Evolutionary conservation across 2,797 vertebrate genomes (phyloP).

Genomic region (Channa striata): DNA sequence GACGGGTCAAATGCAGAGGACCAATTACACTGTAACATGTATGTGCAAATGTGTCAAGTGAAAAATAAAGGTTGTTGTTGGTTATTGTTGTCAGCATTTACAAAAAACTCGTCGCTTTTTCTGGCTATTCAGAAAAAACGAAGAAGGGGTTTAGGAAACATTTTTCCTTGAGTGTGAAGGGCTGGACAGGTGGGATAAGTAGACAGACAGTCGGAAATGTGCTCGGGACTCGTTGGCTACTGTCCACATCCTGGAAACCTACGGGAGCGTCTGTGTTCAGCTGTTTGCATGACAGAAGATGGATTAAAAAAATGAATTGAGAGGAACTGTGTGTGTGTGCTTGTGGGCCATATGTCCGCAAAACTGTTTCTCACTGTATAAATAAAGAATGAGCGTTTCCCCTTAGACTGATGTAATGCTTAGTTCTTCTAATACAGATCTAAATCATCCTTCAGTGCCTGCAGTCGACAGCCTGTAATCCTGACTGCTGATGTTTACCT

Average conservation of each 20-base stretch:
- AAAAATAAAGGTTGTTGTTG: too few species aligned
- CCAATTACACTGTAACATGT: too few species aligned
- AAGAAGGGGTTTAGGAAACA: conserved; percentile 13
- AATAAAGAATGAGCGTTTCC: conserved; percentile 23
- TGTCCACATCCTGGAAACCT: conserved; percentile 49
- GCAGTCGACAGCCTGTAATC: conserved; percentile 36
- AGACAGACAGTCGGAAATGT: conserved; percentile 48
- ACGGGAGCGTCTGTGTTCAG: conserved; percentile 50
- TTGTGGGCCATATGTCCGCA: conserved; percentile 19
- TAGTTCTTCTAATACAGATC: conserved; percentile 33
- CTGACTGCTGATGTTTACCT: conserved; percentile 70
- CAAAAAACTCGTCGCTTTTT: neutral
- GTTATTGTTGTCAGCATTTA: conserved; percentile 38
- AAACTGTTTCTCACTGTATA: neutral
- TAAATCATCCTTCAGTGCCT: conserved; percentile 29
- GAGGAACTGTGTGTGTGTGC: neutral
- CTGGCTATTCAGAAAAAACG: conserved; percentile 5
- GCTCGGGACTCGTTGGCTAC: conserved; percentile 57
- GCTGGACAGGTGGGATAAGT: conserved; percentile 37
- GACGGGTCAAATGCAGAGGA: too few species aligned
- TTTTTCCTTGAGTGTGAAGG: conserved; percentile 4
- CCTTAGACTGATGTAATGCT: conserved; percentile 49
- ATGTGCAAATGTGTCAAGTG: too few species aligned
- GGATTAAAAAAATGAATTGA: conserved; percentile 51
- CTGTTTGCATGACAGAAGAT: conserved; percentile 54